Percentiles rank a stretch among this genome's conserved stretches.
These are phyloP conservation scores for Pseudanteris insignis DNA, from an alignment of 2,888 invertebrate genomes.

Conservation along the genomic window DNA sequence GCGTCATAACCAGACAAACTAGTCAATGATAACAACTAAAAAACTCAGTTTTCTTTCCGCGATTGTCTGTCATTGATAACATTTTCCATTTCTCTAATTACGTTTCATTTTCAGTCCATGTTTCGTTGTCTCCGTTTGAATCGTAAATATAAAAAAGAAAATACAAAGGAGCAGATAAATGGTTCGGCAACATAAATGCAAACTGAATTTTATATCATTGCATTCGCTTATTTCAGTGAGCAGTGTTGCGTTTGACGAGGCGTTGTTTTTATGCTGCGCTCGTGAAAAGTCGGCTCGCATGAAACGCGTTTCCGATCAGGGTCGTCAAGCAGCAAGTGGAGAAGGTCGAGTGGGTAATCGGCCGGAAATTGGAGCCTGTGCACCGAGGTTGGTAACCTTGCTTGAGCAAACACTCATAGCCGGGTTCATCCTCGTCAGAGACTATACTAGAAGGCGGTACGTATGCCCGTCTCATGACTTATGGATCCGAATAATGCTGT, in stretches of 20 bases:
- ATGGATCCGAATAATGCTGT: conserved; percentile 51
- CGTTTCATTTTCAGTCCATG: no score
- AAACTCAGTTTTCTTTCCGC: no score
- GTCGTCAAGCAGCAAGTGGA: conserved; percentile 33
- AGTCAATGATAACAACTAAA: no score
- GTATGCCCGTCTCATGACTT: conserved; percentile 55
- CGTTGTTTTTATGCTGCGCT: neutral
- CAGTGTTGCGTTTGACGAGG: conserved; percentile 10
- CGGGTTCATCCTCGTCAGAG: conserved; percentile 46
- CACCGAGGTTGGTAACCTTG: conserved; percentile 48
- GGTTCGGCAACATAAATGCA: no score
- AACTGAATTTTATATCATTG: neutral
- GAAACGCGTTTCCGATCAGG: conserved; percentile 36
- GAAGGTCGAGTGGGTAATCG: conserved; percentile 47
- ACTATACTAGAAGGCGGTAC: conserved; percentile 46
- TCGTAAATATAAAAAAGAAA: no score
- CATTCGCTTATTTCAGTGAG: no score
- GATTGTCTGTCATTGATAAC: no score
- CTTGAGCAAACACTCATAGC: conserved; percentile 51
- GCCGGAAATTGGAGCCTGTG: conserved; percentile 44
- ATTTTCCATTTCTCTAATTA: no score
- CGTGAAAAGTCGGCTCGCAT: conserved; percentile 19
- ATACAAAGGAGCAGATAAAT: no score
- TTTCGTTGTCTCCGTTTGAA: no score
- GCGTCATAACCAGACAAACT: no score